Percentiles rank a stretch among this genome's conserved stretches.
phyloP scores from a whole-genome alignment of 2,113 vertebrate genomes.

The Sclerurus mexicanus region DNA sequence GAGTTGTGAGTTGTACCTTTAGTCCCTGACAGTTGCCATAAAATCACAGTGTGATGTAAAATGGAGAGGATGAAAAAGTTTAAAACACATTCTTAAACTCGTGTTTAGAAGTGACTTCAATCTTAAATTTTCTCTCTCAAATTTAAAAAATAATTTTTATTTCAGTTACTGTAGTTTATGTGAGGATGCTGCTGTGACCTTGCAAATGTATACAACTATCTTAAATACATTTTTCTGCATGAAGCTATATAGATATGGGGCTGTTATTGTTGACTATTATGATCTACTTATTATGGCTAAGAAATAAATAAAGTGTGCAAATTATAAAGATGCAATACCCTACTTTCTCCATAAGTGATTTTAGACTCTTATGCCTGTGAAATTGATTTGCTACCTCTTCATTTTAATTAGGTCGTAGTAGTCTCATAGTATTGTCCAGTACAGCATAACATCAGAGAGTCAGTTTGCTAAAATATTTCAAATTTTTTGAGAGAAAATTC shows the following conservation, averaged over 20 bases:
- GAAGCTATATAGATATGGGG: not conserved
- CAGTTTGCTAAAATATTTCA: not conserved
- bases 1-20: not conserved
- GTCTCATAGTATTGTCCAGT: not conserved
- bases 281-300: not conserved
- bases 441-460: not conserved
- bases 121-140: too few species aligned
- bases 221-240: not conserved
- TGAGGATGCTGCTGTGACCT: not conserved
- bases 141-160: too few species aligned
- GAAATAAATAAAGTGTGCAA: not conserved
- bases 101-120: not conserved
- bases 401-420: not conserved
- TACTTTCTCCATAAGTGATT: not conserved
- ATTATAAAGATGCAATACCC: not conserved
- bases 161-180: not conserved
- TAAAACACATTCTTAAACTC: not conserved
- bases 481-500: not conserved
- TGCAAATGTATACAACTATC: not conserved
- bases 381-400: not conserved
- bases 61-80: not conserved
- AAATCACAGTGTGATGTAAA: not conserved
- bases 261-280: not conserved
- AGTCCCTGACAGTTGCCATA: not conserved
- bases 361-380: not conserved